These are phyloP conservation scores for Nephrocerus scutellatus DNA, from an alignment of 2,888 invertebrate species.

Conservation along the genomic window DNA sequence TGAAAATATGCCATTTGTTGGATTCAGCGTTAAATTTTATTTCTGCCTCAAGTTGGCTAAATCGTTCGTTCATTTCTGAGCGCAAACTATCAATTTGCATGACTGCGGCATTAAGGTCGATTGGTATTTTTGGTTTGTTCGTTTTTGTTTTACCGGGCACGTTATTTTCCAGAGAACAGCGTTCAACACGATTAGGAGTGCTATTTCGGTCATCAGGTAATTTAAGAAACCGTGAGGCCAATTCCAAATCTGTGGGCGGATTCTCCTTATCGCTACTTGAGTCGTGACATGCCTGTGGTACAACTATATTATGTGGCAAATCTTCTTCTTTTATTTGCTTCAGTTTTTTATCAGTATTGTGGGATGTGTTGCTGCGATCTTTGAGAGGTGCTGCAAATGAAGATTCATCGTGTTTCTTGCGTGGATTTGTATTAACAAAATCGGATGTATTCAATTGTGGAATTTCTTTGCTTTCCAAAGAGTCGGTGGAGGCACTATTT, in stretches of 20 bases:
- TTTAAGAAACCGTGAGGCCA: slow-evolving; percentile 28
- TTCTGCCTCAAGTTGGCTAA: slow-evolving; percentile 34
- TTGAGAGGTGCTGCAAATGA: slow-evolving; percentile 28
- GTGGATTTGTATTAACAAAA: neutral
- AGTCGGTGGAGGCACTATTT: neutral
- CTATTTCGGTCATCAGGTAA: slow-evolving; percentile 35
- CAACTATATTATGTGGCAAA: slow-evolving; percentile 16
- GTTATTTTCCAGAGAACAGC: slow-evolving; percentile 3
- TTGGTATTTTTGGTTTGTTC: neutral
- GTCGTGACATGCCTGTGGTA: slow-evolving; percentile 17
- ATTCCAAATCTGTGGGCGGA: slow-evolving; percentile 23
- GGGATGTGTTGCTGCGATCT: neutral
- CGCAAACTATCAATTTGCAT: slow-evolving; percentile 30
- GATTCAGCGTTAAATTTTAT: slow-evolving; percentile 32
- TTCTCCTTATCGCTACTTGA: slow-evolving; percentile 35
- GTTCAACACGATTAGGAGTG: slow-evolving; percentile 32
- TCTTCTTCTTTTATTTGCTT: slow-evolving; percentile 37
- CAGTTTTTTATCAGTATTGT: slow-evolving; percentile 26
- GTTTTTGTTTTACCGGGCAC: neutral
- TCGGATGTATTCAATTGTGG: neutral
- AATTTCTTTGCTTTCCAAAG: slow-evolving; percentile 23
- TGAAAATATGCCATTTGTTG: slow-evolving; percentile 34
- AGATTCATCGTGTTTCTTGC: slow-evolving; percentile 26
- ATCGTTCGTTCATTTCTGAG: slow-evolving; percentile 32
- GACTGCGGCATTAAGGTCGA: slow-evolving; percentile 17